Conservation (phyloP, 2,797 vertebrate species). For the Sternarchorhynchus goeldii region DNA sequence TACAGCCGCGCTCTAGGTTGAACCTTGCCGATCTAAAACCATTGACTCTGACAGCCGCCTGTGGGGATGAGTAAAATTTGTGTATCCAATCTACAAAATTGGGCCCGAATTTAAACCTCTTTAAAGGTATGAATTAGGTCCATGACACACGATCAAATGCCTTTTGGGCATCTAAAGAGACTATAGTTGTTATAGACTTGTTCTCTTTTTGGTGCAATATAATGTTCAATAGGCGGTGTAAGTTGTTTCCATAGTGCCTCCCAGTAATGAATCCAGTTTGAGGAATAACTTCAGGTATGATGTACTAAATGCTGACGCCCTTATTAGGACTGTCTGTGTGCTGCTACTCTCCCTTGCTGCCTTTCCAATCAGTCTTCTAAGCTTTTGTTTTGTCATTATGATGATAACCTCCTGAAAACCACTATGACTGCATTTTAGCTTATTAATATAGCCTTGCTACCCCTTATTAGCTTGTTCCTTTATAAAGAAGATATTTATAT, state of each 20-base stretch:
- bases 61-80: constrained; percentile 15
- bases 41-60: constrained; percentile 32
- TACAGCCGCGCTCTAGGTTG: background rate
- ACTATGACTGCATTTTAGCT: constrained; percentile 44
- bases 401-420: constrained; percentile 59
- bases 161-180: constrained; percentile 1
- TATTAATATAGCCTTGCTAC: constrained; percentile 57
- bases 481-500: constrained; percentile 56
- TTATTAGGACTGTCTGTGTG: constrained; percentile 16
- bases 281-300: background rate
- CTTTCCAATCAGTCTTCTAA: constrained; percentile 33
- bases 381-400: constrained; percentile 47
- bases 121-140: constrained; percentile 32
- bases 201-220: too few species aligned
- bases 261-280: too few species aligned
- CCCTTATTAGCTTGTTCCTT: constrained; percentile 70
- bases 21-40: background rate
- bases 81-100: constrained; percentile 38
- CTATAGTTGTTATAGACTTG: too few species aligned
- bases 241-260: background rate
- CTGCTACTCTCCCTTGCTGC: constrained; percentile 6
- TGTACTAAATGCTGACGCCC: background rate
- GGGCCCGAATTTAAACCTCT: constrained; percentile 25
- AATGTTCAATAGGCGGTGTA: background rate
- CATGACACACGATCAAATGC: constrained; percentile 32